phyloP scores from a whole-genome alignment of 2,113 vertebrate species.

The Pomatostomus ruficeps region DNA sequence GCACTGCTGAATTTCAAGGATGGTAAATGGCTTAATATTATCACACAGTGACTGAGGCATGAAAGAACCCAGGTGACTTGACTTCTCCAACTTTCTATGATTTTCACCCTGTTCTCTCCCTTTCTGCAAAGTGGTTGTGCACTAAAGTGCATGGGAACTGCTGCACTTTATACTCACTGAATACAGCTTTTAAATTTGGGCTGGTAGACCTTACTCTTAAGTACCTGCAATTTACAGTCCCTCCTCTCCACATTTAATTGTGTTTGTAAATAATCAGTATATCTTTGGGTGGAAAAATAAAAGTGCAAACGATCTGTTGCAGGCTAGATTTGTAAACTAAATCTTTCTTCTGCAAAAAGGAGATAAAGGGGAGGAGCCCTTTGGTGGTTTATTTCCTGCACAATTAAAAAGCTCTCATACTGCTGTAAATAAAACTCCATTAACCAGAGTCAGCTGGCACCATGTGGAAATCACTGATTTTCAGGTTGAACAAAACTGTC shows the following conservation, averaged over 20 bases:
- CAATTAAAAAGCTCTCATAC: conserved; percentile 16
- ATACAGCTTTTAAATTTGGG: not conserved
- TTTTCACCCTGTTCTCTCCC: not conserved
- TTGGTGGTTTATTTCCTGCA: not conserved
- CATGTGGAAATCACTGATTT: not conserved
- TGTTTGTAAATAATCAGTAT: conserved; percentile 45
- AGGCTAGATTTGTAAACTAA: conserved; percentile 14
- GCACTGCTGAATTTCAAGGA: not conserved
- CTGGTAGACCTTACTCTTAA: not conserved
- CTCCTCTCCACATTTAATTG: conserved; percentile 41
- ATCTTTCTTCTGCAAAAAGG: not conserved
- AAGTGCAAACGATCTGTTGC: not conserved
- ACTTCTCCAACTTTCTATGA: not conserved
- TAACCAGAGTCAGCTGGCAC: not conserved
- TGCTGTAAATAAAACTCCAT: conserved; percentile 16
- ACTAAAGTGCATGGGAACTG: not conserved
- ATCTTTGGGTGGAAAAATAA: conserved; percentile 21
- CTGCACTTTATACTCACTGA: not conserved
- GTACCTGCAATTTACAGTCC: conserved; percentile 27
- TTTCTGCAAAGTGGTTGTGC: not conserved
- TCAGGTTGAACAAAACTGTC: not conserved
- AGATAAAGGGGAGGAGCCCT: not conserved
- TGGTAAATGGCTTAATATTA: not conserved
- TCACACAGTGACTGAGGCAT: not conserved
- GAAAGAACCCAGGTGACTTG: not conserved